A percentile compares a stretch with the other conserved stretches of the same genome.
Conservation (phyloP, 2,113 vertebrate genomes). For the Zootoca vivipara region DNA sequence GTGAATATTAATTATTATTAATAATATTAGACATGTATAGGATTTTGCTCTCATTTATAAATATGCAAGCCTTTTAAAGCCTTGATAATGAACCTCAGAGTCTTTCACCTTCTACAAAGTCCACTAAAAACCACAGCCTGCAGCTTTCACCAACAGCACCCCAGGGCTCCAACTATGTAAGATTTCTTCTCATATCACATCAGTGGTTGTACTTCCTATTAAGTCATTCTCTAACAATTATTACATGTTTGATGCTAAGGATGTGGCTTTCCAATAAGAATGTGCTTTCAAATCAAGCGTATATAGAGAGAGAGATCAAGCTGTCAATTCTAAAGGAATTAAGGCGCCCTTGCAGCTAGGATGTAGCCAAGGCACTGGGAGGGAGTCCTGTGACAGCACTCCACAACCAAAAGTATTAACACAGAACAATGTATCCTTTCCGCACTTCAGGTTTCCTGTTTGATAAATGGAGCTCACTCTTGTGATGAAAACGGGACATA, state of each 20-base stretch:
- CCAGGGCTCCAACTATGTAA: not conserved
- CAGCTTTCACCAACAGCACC: not conserved
- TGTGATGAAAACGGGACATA: fast-evolving
- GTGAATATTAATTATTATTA: not conserved
- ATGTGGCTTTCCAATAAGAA: not conserved
- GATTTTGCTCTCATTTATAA: not conserved
- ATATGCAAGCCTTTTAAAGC: not conserved
- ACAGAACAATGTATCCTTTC: constrained; percentile 22
- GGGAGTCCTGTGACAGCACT: not conserved
- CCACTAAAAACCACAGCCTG: not conserved
- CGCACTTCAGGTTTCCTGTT: constrained; percentile 12
- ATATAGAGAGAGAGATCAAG: no score
- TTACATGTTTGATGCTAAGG: not conserved
- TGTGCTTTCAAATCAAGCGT: not conserved
- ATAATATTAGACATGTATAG: not conserved
- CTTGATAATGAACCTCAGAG: not conserved
- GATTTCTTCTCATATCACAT: not conserved
- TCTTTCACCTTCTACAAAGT: not conserved
- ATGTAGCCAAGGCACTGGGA: not conserved
- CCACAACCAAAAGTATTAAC: not conserved
- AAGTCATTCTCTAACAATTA: not conserved
- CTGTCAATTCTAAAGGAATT: not conserved
- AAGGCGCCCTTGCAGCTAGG: not conserved
- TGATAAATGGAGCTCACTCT: constrained; percentile 1
- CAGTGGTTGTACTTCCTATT: not conserved